Conservation (phyloP, 2,888 invertebrate species). For the Leptarthrus brevirostris region DNA sequence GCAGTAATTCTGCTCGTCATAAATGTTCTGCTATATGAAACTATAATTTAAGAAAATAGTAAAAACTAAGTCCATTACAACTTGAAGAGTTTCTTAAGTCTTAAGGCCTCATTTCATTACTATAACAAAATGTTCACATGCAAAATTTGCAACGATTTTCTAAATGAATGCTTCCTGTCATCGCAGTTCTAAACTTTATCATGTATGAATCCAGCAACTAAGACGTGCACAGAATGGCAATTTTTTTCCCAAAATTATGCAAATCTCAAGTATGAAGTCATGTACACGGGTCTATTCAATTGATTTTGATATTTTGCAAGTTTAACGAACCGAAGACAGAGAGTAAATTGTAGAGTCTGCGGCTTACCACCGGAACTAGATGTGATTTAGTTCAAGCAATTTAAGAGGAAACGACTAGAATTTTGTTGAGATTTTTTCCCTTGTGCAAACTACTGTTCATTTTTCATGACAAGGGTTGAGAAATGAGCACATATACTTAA, state of each 20-base stretch:
- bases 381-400: slow-evolving; percentile 42
- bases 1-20: too few relatives aligned
- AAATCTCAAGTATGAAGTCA: slow-evolving; percentile 38
- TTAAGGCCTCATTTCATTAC: too few relatives aligned
- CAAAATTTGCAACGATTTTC: slow-evolving; percentile 27
- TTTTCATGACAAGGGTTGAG: slow-evolving; percentile 33
- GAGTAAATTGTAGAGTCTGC: slow-evolving; percentile 43
- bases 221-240: slow-evolving; percentile 38
- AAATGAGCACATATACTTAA: slow-evolving; percentile 28
- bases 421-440: slow-evolving; percentile 22
- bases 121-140: not conserved
- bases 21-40: too few relatives aligned
- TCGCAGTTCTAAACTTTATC: slow-evolving; percentile 1
- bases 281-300: slow-evolving; percentile 40
- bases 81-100: too few relatives aligned
- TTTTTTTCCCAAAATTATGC: slow-evolving; percentile 41
- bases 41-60: too few relatives aligned
- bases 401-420: slow-evolving; percentile 23
- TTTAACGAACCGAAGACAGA: slow-evolving; percentile 46
- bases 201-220: not conserved
- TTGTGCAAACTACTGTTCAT: not conserved
- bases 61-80: too few relatives aligned
- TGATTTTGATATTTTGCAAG: slow-evolving; percentile 44
- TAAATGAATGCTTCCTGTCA: slow-evolving; percentile 36
- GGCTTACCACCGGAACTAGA: slow-evolving; percentile 32